These are phyloP conservation scores for Plutella xylostella DNA, from an alignment of 2,888 invertebrate species.

Conservation along the genomic window DNA sequence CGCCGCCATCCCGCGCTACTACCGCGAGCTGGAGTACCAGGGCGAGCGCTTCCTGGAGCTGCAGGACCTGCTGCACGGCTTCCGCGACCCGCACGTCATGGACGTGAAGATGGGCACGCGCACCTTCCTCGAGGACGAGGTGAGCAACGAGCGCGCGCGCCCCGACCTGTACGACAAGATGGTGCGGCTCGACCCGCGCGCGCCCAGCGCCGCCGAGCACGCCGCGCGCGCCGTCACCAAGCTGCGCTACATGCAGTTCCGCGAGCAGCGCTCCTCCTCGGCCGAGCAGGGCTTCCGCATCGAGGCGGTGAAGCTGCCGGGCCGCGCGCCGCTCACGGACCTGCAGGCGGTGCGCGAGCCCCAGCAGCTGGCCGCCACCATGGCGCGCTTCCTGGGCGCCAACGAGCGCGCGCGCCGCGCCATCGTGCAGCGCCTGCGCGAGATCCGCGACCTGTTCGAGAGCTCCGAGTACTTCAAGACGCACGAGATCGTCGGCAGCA, in stretches of 20 bases:
- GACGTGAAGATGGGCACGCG: slow-evolving; percentile 98
- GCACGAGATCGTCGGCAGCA: slow-evolving; percentile 95
- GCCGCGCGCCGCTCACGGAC: slow-evolving; percentile 86
- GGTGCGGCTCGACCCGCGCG: slow-evolving; percentile 89
- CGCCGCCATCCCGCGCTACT: slow-evolving; percentile 85
- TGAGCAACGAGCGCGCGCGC: slow-evolving; percentile 86
- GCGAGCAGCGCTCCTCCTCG: slow-evolving; percentile 93
- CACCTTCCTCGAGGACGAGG: slow-evolving; percentile 96
- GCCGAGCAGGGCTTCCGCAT: slow-evolving; percentile 94
- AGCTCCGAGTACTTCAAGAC: slow-evolving; percentile 85
- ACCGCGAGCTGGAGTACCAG: slow-evolving; percentile 82
- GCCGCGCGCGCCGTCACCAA: slow-evolving; percentile 89
- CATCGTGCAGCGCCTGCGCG: slow-evolving; percentile 78
- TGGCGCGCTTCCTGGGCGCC: slow-evolving; percentile 79
- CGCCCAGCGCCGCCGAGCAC: slow-evolving; percentile 89
- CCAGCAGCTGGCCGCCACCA: slow-evolving; percentile 78
- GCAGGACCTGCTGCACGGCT: slow-evolving; percentile 92
- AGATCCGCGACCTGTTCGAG: slow-evolving; percentile 84
- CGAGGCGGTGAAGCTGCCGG: slow-evolving; percentile 92
- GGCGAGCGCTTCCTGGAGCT: slow-evolving; percentile 92
- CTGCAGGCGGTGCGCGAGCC: slow-evolving; percentile 87
- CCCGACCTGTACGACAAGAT: slow-evolving; percentile 95
- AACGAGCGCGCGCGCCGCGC: slow-evolving; percentile 75
- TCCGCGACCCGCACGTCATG: slow-evolving; percentile 93
- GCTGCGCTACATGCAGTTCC: slow-evolving; percentile 95